phyloP scores from a whole-genome alignment of 2,888 invertebrate genomes.

The Sceliomorpha sp. region DNA sequence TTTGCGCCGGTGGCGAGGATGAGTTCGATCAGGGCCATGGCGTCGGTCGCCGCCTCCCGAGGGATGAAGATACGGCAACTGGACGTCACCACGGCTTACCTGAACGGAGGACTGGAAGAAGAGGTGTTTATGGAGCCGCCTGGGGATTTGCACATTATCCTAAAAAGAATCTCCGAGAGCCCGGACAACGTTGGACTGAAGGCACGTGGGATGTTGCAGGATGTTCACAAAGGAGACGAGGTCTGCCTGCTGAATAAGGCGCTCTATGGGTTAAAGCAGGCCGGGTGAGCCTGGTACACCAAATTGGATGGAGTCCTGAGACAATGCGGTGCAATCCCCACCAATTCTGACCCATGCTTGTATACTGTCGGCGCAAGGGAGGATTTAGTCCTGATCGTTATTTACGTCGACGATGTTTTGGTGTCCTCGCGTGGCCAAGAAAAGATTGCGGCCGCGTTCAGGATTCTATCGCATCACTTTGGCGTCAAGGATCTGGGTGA shows the following conservation, averaged over 20 bases:
- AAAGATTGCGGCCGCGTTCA: conserved; percentile 25
- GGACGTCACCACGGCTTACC: conserved; percentile 11
- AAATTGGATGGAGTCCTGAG: conserved; percentile 10
- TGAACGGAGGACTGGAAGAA: conserved; percentile 2
- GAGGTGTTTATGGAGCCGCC: conserved; percentile 5
- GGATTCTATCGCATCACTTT: conserved; percentile 34
- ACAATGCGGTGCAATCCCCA: conserved; percentile 6
- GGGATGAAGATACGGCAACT: conserved; percentile 8
- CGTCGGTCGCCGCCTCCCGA: not conserved
- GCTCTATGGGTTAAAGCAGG: conserved; percentile 30
- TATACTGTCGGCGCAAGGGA: conserved; percentile 38
- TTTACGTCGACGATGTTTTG: conserved; percentile 63
- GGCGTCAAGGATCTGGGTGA: conserved; percentile 52
- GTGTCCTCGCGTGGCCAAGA: conserved; percentile 38
- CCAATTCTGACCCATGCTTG: conserved; percentile 42
- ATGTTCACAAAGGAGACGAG: not conserved
- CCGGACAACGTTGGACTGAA: not conserved
- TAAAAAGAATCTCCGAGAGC: not conserved
- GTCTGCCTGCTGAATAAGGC: not conserved
- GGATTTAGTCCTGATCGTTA: conserved; percentile 40
- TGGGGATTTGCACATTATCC: not conserved
- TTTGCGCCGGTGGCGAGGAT: conserved; percentile 13
- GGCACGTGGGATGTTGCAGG: not conserved
- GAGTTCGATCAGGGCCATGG: not conserved
- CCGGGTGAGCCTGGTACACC: conserved; percentile 25